A percentile compares a stretch with the other conserved stretches of the same genome.
Conservation (phyloP, 2,113 vertebrate species). For the Oncorhynchus masou region DNA sequence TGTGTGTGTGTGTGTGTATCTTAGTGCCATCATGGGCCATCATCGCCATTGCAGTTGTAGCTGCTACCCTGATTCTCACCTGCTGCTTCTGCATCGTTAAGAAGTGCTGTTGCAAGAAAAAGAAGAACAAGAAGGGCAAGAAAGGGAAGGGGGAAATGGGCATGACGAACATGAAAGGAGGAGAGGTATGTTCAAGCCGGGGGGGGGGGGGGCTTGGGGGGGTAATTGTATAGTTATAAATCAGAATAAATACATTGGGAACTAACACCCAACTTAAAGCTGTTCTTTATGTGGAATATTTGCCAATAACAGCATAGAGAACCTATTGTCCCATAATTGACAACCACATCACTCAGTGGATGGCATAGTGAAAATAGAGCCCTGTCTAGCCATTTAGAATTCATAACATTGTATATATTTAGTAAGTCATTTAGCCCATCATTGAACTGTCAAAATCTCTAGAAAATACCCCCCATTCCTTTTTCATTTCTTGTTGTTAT, state of each 20-base stretch:
- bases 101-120: slow-evolving; percentile 98
- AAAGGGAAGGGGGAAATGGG: slow-evolving; percentile 96
- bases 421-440: background rate
- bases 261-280: no score
- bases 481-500: slow-evolving; percentile 50
- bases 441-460: slow-evolving; percentile 7
- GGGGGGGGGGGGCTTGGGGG: background rate
- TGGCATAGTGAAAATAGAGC: background rate
- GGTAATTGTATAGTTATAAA: background rate
- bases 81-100: slow-evolving; percentile 99
- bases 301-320: no score
- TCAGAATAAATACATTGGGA: no score
- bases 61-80: slow-evolving; percentile 87
- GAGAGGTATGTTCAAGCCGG: slow-evolving; percentile 70
- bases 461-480: slow-evolving; percentile 30
- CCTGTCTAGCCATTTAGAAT: background rate
- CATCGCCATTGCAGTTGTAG: slow-evolving; percentile 90
- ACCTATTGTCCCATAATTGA: background rate
- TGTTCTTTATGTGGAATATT: no score
- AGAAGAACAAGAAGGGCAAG: slow-evolving; percentile 97
- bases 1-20: slow-evolving; percentile 9
- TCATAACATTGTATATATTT: background rate
- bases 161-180: slow-evolving; percentile 95
- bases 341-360: background rate
- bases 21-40: slow-evolving; percentile 95